Conservation (phyloP, 1,140 invertebrate species). For the Sipha flava region DNA sequence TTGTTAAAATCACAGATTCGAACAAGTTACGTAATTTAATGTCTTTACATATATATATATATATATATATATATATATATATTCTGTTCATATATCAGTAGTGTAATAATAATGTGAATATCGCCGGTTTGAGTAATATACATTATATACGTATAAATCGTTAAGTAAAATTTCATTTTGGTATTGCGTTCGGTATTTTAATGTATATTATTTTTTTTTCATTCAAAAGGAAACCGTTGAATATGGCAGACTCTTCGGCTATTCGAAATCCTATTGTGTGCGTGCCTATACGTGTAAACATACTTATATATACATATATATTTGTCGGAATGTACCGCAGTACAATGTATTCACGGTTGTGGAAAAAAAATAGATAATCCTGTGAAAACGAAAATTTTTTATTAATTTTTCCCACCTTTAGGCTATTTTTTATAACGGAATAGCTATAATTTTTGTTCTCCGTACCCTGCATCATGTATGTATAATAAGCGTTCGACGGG, state of each 20-base stretch:
- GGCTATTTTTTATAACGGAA: not conserved
- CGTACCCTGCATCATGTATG: not conserved
- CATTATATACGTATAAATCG: not conserved
- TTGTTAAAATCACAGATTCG: no score
- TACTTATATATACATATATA: no score
- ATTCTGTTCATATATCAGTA: no score
- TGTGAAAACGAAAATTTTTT: not conserved
- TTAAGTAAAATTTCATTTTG: not conserved
- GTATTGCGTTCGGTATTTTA: not conserved
- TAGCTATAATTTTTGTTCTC: not conserved
- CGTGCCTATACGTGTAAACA: no score
- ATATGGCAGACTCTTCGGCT: not conserved
- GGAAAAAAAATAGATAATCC: not conserved
- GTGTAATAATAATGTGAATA: no score
- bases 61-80: no score
- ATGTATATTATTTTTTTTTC: not conserved
- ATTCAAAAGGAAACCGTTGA: not conserved
- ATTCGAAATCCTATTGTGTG: not conserved
- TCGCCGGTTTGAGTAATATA: no score
- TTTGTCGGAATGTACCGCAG: not conserved
- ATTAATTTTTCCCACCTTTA: not conserved
- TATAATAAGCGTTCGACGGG: not conserved
- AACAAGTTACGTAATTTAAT: no score
- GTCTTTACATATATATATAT: no score
- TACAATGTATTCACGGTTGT: not conserved